These are phyloP conservation scores for Enteromius argenteus DNA, from an alignment of 2,797 vertebrate species.

Conservation along the genomic window DNA sequence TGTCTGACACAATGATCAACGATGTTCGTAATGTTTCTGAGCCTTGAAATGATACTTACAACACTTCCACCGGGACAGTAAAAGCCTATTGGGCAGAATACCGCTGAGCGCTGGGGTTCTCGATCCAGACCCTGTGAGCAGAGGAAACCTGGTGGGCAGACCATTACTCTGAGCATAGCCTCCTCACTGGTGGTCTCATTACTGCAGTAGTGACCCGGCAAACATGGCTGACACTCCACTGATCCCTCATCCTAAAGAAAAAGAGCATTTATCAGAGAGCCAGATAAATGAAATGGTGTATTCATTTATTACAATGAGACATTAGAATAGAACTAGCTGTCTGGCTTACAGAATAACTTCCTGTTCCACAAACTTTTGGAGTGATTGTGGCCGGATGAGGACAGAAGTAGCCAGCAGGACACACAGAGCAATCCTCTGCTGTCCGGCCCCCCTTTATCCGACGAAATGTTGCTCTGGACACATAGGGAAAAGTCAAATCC, in stretches of 20 bases:
- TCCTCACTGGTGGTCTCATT: conserved; percentile 86
- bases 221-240: conserved; percentile 81
- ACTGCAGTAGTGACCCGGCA: conserved; percentile 87
- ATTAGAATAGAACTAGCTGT: not conserved
- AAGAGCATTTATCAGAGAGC: conserved; percentile 28
- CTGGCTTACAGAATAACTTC: conserved; percentile 88
- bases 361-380: conserved; percentile 82
- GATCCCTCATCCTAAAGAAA: conserved; percentile 82
- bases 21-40: not conserved
- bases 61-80: conserved; percentile 84
- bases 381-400: conserved; percentile 81
- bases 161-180: conserved; percentile 84
- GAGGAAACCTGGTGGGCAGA: conserved; percentile 86
- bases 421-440: conserved; percentile 80
- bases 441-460: conserved; percentile 74
- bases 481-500: conserved; percentile 41
- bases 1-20: conserved; percentile 25
- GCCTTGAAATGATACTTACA: conserved; percentile 74
- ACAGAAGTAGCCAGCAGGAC: conserved; percentile 88
- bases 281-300: not conserved
- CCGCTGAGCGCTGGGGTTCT: conserved; percentile 80
- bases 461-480: conserved; percentile 82
- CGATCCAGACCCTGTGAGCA: conserved; percentile 85
- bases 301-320: conserved; percentile 8
- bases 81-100: conserved; percentile 87